A percentile compares a stretch with the other conserved stretches of the same genome.
phyloP scores from a whole-genome alignment of 2,797 vertebrate genomes.

The Falco columbarius region DNA sequence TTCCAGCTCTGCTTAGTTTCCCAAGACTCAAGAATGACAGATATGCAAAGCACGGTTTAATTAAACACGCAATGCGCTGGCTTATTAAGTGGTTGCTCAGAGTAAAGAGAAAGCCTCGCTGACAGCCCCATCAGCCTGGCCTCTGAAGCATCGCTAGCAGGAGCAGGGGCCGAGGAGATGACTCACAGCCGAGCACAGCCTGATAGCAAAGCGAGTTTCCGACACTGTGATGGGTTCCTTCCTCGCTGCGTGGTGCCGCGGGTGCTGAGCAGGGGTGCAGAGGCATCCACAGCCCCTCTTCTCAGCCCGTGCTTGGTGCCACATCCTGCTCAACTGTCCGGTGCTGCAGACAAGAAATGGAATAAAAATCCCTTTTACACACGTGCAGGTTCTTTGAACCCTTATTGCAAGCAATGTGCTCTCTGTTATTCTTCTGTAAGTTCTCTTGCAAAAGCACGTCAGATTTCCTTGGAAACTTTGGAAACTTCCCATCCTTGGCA shows the following conservation, averaged over 20 bases:
- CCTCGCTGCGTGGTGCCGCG: background rate
- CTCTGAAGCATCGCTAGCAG: background rate
- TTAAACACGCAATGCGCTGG: background rate
- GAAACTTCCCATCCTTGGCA: background rate
- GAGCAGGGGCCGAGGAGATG: background rate
- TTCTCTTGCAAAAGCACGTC: background rate
- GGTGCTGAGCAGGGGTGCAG: background rate
- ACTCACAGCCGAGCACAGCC: background rate
- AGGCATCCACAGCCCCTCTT: background rate
- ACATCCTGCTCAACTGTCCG: background rate
- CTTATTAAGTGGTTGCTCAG: background rate
- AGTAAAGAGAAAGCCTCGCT: background rate
- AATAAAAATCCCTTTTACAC: background rate
- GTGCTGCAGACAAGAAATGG: background rate
- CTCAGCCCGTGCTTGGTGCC: background rate
- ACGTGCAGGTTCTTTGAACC: background rate
- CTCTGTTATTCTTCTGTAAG: background rate
- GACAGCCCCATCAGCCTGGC: background rate
- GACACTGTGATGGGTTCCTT: background rate
- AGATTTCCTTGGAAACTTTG: background rate
- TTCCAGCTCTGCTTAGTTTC: background rate
- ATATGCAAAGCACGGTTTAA: background rate
- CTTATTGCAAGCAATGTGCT: background rate
- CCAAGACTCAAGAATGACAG: background rate
- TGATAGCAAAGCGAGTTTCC: accelerated